Percentiles rank a stretch among this genome's conserved stretches.
Conservation (phyloP, 64 coral and sea anemone genomes). For the Montipora sp. region DNA sequence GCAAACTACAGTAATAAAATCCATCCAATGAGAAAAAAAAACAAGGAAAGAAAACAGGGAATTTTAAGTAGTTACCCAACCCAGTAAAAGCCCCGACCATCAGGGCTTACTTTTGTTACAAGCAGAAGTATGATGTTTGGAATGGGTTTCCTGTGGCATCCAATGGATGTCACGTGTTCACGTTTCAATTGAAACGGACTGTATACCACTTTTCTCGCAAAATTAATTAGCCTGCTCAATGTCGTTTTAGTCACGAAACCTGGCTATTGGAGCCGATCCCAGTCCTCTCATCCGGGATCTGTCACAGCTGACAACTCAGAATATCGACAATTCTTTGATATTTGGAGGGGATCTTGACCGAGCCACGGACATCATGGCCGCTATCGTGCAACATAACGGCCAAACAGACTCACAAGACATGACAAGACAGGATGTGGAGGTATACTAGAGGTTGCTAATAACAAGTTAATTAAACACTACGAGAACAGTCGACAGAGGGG, state of each 20-base stretch:
- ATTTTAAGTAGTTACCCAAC: too few species aligned
- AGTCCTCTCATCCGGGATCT: conserved; percentile 90
- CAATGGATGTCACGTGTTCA: too few species aligned
- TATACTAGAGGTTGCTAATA: background rate
- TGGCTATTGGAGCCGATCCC: conserved; percentile 69
- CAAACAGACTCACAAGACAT: conserved; percentile 79
- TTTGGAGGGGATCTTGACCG: conserved; percentile 94
- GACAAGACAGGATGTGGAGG: conserved; percentile 84
- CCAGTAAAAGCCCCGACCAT: too few species aligned
- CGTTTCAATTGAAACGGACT: too few species aligned
- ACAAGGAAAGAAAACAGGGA: too few species aligned
- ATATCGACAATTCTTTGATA: conserved; percentile 94
- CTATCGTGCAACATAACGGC: conserved; percentile 93
- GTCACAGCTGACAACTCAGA: conserved; percentile 90
- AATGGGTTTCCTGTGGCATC: too few species aligned
- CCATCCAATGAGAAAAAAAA: too few species aligned
- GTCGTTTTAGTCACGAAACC: conserved; percentile 54
- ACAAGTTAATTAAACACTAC: too few species aligned
- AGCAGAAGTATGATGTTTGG: too few species aligned
- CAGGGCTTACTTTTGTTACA: too few species aligned
- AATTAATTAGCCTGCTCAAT: background rate
- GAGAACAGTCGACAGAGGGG: too few species aligned
- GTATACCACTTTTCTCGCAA: background rate
- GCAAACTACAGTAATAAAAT: too few species aligned
- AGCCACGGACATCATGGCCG: conserved; percentile 84